Evolutionary conservation across 2,113 vertebrate species (phyloP).

Genomic region (Zosterops borbonicus): DNA sequence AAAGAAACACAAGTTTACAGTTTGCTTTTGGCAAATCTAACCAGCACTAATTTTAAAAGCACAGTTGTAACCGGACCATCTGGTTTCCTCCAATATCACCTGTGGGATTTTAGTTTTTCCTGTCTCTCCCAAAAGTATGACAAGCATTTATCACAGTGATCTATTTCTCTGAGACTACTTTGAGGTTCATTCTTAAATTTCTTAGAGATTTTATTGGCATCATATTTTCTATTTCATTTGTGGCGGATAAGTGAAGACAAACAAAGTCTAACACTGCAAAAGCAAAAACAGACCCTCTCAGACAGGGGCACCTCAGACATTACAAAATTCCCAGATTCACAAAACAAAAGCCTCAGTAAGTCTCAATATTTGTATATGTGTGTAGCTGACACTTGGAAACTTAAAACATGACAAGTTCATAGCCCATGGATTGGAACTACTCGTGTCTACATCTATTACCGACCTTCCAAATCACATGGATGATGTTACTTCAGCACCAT

Average conservation of each 20-base stretch:
- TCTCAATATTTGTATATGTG: neutral
- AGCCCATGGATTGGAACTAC: neutral
- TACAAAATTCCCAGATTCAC: neutral
- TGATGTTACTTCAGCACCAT: neutral
- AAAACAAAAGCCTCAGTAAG: neutral
- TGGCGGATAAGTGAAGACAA: neutral
- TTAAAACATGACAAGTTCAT: neutral
- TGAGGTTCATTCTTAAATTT: neutral
- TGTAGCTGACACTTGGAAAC: neutral
- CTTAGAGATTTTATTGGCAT: neutral
- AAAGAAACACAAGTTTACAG: neutral
- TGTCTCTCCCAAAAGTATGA: neutral
- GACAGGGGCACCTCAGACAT: neutral
- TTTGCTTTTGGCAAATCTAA: neutral
- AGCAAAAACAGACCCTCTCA: neutral
- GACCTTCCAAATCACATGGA: neutral
- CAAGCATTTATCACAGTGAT: neutral
- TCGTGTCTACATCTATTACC: neutral
- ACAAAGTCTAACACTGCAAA: neutral
- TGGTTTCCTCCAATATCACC: neutral
- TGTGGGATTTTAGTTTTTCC: neutral
- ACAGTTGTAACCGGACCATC: neutral
- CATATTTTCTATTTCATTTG: neutral
- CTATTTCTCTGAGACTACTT: neutral
- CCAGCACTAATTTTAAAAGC: neutral